Base-by-base conservation (phyloP, 1,140 invertebrate genomes). In the Formica selysi region DNA sequence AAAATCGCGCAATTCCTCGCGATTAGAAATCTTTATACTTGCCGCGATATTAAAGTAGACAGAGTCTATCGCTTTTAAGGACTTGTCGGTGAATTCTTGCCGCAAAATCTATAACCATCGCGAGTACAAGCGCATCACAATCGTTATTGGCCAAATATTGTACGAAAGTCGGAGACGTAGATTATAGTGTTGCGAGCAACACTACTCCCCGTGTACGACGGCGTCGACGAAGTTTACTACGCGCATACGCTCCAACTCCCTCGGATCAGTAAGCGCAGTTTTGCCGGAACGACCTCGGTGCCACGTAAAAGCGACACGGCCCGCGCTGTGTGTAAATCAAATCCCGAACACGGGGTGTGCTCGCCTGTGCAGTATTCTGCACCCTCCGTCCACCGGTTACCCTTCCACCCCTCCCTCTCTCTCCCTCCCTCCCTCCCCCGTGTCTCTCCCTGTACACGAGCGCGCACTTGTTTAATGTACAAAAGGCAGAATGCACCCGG, bases 401-500 rank as follows among this genome's bases (percentile, higher is more conserved):
- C 57, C 26, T 29, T 29, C 26, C 26, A 29, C 16, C 48, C 29
- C n/a, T 51, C 57, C 57, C 73, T 26, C 22, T 22, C 4, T 38
- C n/a, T 51, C 57, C 57, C 73, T 26, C 22, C 36, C 4, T 8
- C 54, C 11, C 0, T 0, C 32, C 22, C 1, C 7, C 41, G 11
- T 6, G 2, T 7, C 57, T 64, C 76, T 48, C 54, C 41, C 61
- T 48, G 80, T 89, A 87, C 79, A 79, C 87, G 70, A 68, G 61
- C 62, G 81, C 71, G 86, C 73, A 90, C 90, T 91, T 90, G 90
- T 91, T 91, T 91, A 91, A 90, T 78, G 89, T 78, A 83, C 89
- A 88, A 91, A 90, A 88, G 89, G 83, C 61, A 83, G 81, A 90
- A 87, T 87, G 76, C 87, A 85, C 51, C 51, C 89, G 76, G 70